Base-by-base conservation (phyloP, 2,797 vertebrate species). In the Champsocephalus gunnari region DNA sequence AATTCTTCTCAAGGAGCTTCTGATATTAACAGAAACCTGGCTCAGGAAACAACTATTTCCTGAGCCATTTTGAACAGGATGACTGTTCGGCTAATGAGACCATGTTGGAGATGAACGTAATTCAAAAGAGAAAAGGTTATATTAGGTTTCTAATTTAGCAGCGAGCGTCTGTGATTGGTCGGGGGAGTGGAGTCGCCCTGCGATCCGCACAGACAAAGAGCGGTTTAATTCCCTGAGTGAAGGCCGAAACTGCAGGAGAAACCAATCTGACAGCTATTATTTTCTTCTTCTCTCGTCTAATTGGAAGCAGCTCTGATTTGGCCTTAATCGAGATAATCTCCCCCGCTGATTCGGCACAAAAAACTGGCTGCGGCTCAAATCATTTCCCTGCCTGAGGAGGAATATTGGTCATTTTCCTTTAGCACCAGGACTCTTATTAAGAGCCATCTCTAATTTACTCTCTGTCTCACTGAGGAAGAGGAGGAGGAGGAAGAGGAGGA, bases 391-490 rank as follows among this genome's bases (percentile, higher is more conserved):
- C 91, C 92, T 90, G 81, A 78, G 41, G 58, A 77, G 84, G 86
- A 94, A 92, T 89, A 90, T 82, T 88, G 90, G 84, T 91, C 89
- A 91, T 92, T 92, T 91, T 91, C 86, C 87, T 81, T 92, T 87
- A 92, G 93, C 62, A 88, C 92, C 88, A 80, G 90, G 90, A 76
- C 77, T 87, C 91, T 93, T 93, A 95, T 93, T 92, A 95, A 93
- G 91, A 88, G 75, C 74, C 88, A 84, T 89, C 89, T 92, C 90
- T 90, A 93, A 94, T 96, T 94, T 91, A 89, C 84, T 93, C 79
- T 93, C 71, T 81, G 82, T 90, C 90, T 84, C 86, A 72, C 59
- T 17, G 55, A 81, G 78, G 75, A 78, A 24, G 7, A 51, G 54
- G 24, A 76, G 63, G 71, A 76, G 63, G 71, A 71, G 62, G 73